Evolutionary conservation across 2,797 vertebrate genomes (phyloP).

Genomic region (Scomberomorus guttatus): DNA sequence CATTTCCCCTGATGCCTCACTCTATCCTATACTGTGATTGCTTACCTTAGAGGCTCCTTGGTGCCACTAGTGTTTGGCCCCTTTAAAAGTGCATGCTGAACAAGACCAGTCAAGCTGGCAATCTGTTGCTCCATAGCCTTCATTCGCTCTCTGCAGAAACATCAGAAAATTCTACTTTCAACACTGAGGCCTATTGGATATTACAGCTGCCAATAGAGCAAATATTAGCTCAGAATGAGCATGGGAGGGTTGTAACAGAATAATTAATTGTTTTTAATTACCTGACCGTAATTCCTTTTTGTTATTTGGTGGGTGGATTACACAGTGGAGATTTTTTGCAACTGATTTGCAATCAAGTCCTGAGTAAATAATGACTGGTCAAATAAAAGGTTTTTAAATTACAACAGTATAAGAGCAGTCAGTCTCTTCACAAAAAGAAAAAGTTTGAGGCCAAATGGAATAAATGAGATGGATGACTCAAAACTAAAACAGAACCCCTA

Average conservation of each 20-base stretch:
- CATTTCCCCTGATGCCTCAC: constrained; percentile 60
- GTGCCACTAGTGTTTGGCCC: constrained; percentile 94
- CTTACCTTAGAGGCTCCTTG: constrained; percentile 96
- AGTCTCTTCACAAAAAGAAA: constrained; percentile 7
- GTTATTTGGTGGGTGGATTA: constrained; percentile 21
- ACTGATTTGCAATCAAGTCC: constrained; percentile 42
- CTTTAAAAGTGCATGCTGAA: constrained; percentile 99
- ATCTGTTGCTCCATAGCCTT: constrained; percentile 99
- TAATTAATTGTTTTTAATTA: constrained; percentile 43
- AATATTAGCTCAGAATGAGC: constrained; percentile 44
- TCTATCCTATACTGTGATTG: constrained; percentile 64
- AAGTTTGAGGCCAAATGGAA: constrained; percentile 9
- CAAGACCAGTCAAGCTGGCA: constrained; percentile 99
- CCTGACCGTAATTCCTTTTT: constrained; percentile 26
- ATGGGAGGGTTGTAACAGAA: constrained; percentile 29
- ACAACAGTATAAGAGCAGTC: constrained; percentile 28
- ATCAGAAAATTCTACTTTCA: constrained; percentile 85
- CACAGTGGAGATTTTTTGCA: constrained; percentile 9
- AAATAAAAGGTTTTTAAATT: constrained; percentile 31
- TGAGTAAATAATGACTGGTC: constrained; percentile 33
- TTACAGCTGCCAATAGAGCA: constrained; percentile 55
- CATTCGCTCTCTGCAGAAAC: constrained; percentile 99
- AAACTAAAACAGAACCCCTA: constrained; percentile 4
- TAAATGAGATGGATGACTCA: constrained; percentile 24
- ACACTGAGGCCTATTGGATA: constrained; percentile 62